These are phyloP conservation scores for Aproaerema taeniolella DNA, from an alignment of 2,888 invertebrate species.

Conservation along the genomic window DNA sequence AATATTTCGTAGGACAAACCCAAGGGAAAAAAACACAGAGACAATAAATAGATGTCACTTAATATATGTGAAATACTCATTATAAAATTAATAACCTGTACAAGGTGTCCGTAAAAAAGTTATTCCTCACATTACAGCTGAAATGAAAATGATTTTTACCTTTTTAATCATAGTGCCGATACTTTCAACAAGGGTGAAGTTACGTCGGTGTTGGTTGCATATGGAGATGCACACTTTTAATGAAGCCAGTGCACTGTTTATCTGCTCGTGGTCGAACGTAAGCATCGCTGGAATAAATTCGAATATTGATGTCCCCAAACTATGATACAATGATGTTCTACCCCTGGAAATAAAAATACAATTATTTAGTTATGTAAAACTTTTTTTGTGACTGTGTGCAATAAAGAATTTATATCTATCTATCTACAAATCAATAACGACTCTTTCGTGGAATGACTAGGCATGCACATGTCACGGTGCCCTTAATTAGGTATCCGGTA, in stretches of 20 bases:
- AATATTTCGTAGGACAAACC: no score
- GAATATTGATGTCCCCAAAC: conserved; percentile 92
- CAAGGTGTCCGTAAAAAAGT: not conserved
- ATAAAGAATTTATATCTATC: no score
- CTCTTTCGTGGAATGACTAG: no score
- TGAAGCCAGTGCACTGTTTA: conserved; percentile 84
- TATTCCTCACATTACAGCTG: not conserved
- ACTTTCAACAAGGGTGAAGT: conserved; percentile 84
- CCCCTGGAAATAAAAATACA: conserved; percentile 71
- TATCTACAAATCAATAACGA: no score
- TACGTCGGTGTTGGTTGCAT: conserved; percentile 83
- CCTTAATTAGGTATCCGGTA: no score
- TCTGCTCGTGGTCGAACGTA: conserved; percentile 91
- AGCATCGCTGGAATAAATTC: conserved; percentile 94
- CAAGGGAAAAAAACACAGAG: not conserved
- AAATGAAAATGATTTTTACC: conserved; percentile 36
- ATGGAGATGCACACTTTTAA: conserved; percentile 88
- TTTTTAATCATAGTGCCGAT: conserved; percentile 87
- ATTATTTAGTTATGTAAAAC: no score
- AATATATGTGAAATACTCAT: no score
- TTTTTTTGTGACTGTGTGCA: no score
- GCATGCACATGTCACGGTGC: no score
- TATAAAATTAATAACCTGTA: not conserved
- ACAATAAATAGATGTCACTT: conserved; percentile 2
- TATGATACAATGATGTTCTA: conserved; percentile 92